Evolutionary conservation across 1,140 invertebrate species (phyloP).

Genomic region (Pentalonia nigronervosa): DNA sequence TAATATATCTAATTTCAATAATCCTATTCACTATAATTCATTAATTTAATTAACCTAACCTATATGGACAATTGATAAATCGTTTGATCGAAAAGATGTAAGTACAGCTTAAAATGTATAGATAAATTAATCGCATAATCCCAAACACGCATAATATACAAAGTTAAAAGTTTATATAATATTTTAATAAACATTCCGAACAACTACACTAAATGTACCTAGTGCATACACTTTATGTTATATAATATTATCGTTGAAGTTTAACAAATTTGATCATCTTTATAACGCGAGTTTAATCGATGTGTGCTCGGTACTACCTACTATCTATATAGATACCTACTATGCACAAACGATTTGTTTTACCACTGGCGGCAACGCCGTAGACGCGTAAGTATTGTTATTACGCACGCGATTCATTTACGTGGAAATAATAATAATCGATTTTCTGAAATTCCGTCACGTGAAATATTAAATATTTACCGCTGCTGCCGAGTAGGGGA

Average conservation of each 20-base stretch:
- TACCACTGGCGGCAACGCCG: background rate
- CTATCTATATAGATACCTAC: background rate
- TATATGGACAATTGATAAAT: background rate
- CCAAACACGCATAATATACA: background rate
- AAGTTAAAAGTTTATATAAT: background rate
- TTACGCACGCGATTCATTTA: background rate
- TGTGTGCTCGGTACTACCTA: background rate
- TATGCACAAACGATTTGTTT: background rate
- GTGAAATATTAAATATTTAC: constrained; percentile 13
- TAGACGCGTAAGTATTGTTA: background rate
- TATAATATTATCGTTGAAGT: background rate
- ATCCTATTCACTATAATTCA: background rate
- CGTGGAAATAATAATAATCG: constrained; percentile 22
- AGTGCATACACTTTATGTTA: too few relatives aligned
- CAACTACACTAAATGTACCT: background rate
- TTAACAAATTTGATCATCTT: constrained; percentile 7
- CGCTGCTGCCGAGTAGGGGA: background rate
- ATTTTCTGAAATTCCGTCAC: constrained; percentile 11
- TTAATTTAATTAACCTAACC: too few relatives aligned
- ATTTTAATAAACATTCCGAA: background rate
- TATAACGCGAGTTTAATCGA: background rate
- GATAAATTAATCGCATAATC: background rate
- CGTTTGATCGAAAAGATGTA: background rate
- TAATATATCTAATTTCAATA: background rate
- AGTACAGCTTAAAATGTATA: background rate